Percentiles rank a stretch among this genome's conserved stretches.
Evolutionary conservation across 2,888 invertebrate species (phyloP).

Genomic region (Biston stratarius): DNA sequence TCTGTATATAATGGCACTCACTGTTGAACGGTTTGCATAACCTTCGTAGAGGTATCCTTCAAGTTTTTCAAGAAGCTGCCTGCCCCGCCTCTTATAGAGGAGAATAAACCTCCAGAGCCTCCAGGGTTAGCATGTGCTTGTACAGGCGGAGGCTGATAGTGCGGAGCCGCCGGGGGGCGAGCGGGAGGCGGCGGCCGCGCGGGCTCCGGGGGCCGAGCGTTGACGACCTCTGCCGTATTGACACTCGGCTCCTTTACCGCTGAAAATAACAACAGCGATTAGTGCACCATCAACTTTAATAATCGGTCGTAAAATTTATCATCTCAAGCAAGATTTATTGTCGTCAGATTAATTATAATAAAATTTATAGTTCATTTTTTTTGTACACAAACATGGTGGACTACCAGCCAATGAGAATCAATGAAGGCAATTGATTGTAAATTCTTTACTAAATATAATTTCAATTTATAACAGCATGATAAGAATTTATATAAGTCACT

Average conservation of each 20-base stretch:
- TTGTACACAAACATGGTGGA: background rate
- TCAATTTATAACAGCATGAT: too few species aligned
- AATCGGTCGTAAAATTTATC: background rate
- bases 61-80: constrained; percentile 97
- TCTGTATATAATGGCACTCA: constrained; percentile 72
- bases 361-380: too few species aligned
- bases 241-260: constrained; percentile 65
- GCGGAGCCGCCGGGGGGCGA: constrained; percentile 67
- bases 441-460: too few species aligned
- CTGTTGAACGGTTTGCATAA: constrained; percentile 98
- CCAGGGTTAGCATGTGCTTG: constrained; percentile 70
- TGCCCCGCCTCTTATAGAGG: constrained; percentile 96
- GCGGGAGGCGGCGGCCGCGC: constrained; percentile 67
- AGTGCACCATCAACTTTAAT: background rate
- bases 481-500: too few species aligned
- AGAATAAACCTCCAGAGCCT: constrained; percentile 90
- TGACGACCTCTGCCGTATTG: constrained; percentile 61
- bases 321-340: background rate
- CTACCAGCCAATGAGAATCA: background rate
- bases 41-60: constrained; percentile 98
- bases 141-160: constrained; percentile 64
- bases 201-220: constrained; percentile 72
- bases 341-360: background rate
- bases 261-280: constrained; percentile 54
- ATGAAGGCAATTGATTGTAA: background rate